phyloP scores from a whole-genome alignment of 2,888 invertebrate species.

The Aelia acuminata region DNA sequence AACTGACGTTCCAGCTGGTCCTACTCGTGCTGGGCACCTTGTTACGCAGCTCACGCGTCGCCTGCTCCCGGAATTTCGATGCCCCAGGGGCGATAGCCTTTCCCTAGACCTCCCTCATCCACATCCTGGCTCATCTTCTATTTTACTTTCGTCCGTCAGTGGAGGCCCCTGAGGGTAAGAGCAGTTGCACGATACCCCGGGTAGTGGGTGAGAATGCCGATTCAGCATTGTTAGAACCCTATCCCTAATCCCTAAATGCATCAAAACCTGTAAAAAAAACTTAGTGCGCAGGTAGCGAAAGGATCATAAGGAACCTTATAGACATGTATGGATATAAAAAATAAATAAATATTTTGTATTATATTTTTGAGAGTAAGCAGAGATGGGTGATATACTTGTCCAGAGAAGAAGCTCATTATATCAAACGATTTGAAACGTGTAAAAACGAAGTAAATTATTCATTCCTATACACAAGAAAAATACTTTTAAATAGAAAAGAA shows the following conservation, averaged over 20 bases:
- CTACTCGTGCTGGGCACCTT: background rate
- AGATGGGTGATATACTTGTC: no score
- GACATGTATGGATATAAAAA: no score
- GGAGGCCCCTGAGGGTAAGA: background rate
- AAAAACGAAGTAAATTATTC: no score
- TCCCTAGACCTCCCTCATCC: constrained; percentile 43
- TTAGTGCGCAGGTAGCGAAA: no score
- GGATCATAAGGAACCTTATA: no score
- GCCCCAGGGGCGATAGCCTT: constrained; percentile 50
- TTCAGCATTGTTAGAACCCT: background rate
- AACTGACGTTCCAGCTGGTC: constrained; percentile 29
- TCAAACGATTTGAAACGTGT: no score
- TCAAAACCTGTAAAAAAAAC: no score
- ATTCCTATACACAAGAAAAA: no score
- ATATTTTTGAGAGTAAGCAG: no score
- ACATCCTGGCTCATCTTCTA: constrained; percentile 18
- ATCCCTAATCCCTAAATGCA: background rate
- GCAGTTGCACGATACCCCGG: no score
- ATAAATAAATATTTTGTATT: no score
- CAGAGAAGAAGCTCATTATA: no score
- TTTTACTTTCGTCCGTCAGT: constrained; percentile 44
- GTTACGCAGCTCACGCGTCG: constrained; percentile 26
- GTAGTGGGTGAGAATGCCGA: background rate
- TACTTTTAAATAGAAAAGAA: background rate
- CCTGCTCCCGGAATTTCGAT: constrained; percentile 57